phyloP scores from a whole-genome alignment of 2,113 vertebrate species.

The Circaetus cinerascens region DNA sequence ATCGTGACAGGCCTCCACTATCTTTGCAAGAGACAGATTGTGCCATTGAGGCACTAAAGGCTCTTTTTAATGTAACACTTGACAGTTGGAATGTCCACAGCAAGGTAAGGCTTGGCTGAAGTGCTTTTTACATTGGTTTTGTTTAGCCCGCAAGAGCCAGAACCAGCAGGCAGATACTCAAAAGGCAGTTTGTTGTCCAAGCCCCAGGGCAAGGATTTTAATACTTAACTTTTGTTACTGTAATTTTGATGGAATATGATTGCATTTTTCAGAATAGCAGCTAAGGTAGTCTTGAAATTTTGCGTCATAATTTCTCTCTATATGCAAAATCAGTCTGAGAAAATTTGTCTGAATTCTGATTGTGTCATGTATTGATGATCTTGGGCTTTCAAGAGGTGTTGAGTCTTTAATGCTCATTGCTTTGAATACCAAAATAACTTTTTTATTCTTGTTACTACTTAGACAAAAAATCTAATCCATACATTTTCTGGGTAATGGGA shows the following conservation, averaged over 20 bases:
- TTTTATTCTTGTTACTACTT: background rate
- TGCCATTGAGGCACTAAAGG: conserved; percentile 93
- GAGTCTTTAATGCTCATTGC: background rate
- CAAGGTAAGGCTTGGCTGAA: conserved; percentile 80
- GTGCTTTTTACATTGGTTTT: background rate
- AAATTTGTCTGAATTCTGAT: background rate
- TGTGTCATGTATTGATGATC: background rate
- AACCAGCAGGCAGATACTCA: background rate
- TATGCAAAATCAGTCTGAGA: background rate
- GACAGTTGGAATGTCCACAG: conserved; percentile 84
- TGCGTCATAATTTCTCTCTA: background rate
- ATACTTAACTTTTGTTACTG: background rate
- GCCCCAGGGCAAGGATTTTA: background rate
- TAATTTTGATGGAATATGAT: background rate
- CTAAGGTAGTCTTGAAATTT: background rate
- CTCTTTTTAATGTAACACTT: conserved; percentile 94
- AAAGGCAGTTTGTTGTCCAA: background rate
- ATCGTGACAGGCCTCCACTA: conserved; percentile 75
- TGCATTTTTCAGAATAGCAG: background rate
- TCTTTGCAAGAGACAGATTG: conserved; percentile 86
- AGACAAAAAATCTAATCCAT: background rate
- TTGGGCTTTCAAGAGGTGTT: background rate
- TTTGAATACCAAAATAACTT: background rate
- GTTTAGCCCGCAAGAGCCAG: background rate
- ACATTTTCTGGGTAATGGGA: background rate